Conservation (phyloP, 2,888 invertebrate genomes). For the Hemicrepidius hirtus region DNA sequence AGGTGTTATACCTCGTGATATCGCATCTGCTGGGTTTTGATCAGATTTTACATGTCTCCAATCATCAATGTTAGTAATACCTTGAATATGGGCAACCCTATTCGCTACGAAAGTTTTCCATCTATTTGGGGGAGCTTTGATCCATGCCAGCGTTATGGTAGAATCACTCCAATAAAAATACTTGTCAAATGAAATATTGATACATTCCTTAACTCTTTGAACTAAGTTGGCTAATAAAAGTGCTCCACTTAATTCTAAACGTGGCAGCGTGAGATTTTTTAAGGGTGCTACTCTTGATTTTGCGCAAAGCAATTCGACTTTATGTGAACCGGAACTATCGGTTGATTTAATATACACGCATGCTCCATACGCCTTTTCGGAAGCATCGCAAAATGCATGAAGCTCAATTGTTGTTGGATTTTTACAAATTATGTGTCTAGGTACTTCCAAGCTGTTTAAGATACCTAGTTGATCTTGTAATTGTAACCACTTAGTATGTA, state of each 20-base stretch:
- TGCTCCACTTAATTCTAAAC: conserved; percentile 33
- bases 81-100: too few relatives aligned
- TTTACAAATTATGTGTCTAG: too few relatives aligned
- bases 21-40: too few relatives aligned
- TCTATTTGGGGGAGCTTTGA: too few relatives aligned
- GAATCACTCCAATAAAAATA: not conserved
- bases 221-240: conserved; percentile 6
- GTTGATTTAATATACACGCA: not conserved
- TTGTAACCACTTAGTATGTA: too few relatives aligned
- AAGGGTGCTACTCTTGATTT: conserved; percentile 34
- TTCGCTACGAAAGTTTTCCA: too few relatives aligned
- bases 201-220: not conserved
- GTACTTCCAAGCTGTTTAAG: too few relatives aligned
- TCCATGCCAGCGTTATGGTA: too few relatives aligned
- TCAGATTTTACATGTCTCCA: too few relatives aligned
- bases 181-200: not conserved
- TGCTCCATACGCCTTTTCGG: not conserved
- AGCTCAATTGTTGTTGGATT: not conserved
- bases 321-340: not conserved
- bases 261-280: conserved; percentile 5
- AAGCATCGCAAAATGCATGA: conserved; percentile 38
- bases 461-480: too few relatives aligned
- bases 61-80: too few relatives aligned
- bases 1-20: too few relatives aligned
- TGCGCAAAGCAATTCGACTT: not conserved